phyloP scores from a whole-genome alignment of 2,113 vertebrate species.

The Enhydra lutris region DNA sequence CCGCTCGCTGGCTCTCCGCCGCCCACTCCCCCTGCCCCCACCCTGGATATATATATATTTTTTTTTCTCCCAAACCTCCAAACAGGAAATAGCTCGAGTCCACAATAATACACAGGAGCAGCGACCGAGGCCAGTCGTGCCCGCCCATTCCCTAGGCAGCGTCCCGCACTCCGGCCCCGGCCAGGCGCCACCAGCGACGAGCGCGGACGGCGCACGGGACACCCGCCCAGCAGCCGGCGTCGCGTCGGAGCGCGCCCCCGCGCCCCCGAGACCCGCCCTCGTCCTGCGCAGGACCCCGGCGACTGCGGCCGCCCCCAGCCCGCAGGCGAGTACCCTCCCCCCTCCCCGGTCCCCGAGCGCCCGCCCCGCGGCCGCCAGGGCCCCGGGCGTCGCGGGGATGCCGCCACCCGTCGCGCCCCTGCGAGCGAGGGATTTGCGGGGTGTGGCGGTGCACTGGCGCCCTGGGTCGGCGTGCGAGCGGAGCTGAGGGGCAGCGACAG shows the following conservation, averaged over 20 bases:
- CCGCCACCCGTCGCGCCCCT: background rate
- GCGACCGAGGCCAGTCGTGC: background rate
- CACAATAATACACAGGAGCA: conserved; percentile 60
- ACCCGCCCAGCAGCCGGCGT: background rate
- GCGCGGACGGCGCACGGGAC: background rate
- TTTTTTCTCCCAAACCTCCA: conserved; percentile 48
- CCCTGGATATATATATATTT: background rate
- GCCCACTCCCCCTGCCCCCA: background rate
- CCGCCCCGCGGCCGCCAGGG: background rate
- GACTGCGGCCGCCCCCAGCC: background rate
- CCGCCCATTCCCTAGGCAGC: conserved; percentile 34
- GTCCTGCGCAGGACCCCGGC: background rate
- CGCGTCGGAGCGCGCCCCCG: background rate
- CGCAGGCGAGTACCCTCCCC: conserved; percentile 64
- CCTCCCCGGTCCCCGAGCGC: fast-evolving
- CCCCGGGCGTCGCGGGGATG: background rate
- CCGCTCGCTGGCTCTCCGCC: background rate
- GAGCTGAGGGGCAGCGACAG: background rate
- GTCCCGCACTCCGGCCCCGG: background rate
- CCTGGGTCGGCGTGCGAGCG: background rate
- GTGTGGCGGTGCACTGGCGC: background rate
- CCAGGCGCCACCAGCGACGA: background rate
- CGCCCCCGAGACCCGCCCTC: background rate
- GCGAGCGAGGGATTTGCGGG: background rate
- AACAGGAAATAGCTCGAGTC: conserved; percentile 76